A percentile compares a stretch with the other conserved stretches of the same genome.
These are phyloP conservation scores for Pachypsylla venusta DNA, from an alignment of 1,140 invertebrate genomes.

Conservation along the genomic window DNA sequence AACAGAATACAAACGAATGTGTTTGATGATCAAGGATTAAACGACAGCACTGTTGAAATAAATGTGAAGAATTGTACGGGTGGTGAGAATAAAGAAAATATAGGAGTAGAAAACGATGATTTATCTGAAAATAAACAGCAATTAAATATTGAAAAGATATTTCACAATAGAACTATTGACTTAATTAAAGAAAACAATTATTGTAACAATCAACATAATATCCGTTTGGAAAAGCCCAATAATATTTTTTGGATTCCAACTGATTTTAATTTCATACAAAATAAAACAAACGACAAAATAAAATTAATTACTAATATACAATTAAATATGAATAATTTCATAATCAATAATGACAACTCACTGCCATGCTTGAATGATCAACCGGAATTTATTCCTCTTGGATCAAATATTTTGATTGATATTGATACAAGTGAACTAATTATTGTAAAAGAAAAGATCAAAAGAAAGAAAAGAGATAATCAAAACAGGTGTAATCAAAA, in stretches of 20 bases:
- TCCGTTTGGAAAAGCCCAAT: not conserved
- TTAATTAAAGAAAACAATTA: not conserved
- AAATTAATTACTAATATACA: not conserved
- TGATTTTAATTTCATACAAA: not conserved
- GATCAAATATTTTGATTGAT: slow-evolving; percentile 1
- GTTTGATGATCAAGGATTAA: too few relatives aligned
- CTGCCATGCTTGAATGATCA: not conserved
- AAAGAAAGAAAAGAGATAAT: not conserved
- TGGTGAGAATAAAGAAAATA: not conserved
- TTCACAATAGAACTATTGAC: not conserved
- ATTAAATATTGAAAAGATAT: not conserved
- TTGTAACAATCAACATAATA: not conserved
- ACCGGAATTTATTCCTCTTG: not conserved
- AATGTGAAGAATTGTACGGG: not conserved
- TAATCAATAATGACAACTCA: not conserved
- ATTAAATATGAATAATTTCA: not conserved
- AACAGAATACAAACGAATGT: too few relatives aligned
- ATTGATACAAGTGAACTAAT: not conserved
- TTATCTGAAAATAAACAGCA: not conserved
- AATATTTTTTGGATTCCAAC: not conserved
- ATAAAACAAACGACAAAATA: not conserved
- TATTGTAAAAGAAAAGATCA: not conserved
- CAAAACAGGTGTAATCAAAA: not conserved
- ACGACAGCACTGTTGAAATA: not conserved
- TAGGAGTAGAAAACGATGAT: not conserved